These are phyloP conservation scores for Chrysina gloriosa DNA, from an alignment of 2,888 invertebrate genomes.

Conservation along the genomic window DNA sequence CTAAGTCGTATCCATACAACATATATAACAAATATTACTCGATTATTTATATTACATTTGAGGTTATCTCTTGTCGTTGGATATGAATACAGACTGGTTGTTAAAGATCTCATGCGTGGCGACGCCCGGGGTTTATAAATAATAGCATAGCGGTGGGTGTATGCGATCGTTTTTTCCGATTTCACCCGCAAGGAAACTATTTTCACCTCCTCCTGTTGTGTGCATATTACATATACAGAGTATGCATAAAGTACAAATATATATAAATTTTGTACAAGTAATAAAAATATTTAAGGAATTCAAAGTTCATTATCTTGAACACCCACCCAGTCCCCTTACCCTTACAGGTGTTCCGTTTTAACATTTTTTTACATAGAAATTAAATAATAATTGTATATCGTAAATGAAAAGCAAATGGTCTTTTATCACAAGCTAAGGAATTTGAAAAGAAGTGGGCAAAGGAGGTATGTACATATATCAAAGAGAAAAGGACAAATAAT, in stretches of 20 bases:
- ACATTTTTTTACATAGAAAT: too few relatives aligned
- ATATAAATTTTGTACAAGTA: too few relatives aligned
- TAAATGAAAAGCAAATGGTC: too few relatives aligned
- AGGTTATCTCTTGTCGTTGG: not conserved
- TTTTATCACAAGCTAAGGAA: too few relatives aligned
- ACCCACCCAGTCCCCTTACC: too few relatives aligned
- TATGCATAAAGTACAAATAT: not conserved
- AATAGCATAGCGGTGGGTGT: constrained; percentile 27
- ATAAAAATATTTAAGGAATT: too few relatives aligned
- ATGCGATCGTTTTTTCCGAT: not conserved
- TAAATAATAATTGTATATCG: too few relatives aligned
- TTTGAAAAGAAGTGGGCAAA: too few relatives aligned
- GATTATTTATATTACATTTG: not conserved
- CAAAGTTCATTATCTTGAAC: too few relatives aligned
- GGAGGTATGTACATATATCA: too few relatives aligned
- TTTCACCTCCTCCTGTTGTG: constrained; percentile 8
- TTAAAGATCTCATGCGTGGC: constrained; percentile 19
- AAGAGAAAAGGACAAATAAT: too few relatives aligned
- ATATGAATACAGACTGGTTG: constrained; percentile 10
- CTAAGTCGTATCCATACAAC: not conserved
- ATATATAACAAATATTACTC: not conserved
- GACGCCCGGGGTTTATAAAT: constrained; percentile 15
- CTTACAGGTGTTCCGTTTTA: too few relatives aligned
- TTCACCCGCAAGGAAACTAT: constrained; percentile 32
- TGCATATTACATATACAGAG: not conserved